These are phyloP conservation scores for Smutsia gigantea DNA, from an alignment of 2,797 vertebrate species.

Conservation along the genomic window DNA sequence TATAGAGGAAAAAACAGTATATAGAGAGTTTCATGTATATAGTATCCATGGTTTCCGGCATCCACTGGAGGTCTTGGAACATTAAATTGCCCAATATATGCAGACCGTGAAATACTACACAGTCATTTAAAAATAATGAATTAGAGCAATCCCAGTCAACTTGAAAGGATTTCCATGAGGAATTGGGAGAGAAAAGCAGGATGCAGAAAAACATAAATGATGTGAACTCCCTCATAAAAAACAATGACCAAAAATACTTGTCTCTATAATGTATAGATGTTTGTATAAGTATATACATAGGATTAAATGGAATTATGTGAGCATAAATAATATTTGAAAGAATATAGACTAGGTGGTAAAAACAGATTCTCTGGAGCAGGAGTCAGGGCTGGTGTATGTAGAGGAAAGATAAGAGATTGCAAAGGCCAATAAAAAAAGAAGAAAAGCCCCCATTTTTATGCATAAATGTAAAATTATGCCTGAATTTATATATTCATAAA, in stretches of 20 bases:
- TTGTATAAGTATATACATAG: not conserved
- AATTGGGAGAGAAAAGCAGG: not conserved
- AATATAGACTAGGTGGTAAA: not conserved
- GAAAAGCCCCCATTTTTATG: not conserved
- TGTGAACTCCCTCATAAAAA: not conserved
- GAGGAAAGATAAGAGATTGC: not conserved
- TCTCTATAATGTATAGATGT: not conserved
- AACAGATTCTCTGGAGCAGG: not conserved
- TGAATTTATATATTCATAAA: not conserved
- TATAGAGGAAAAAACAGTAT: not conserved
- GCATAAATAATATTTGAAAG: slow-evolving; percentile 5
- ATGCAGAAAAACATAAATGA: not conserved
- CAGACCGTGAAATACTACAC: not conserved
- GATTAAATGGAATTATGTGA: slow-evolving; percentile 23
- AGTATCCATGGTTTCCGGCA: not conserved
- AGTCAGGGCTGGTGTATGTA: not conserved
- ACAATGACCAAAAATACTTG: not conserved
- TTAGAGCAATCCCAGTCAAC: not conserved
- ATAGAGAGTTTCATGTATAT: not conserved
- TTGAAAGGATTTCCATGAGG: not conserved
- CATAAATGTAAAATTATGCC: slow-evolving; percentile 38
- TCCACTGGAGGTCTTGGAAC: not conserved
- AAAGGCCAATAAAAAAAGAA: slow-evolving; percentile 33
- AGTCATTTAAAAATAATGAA: not conserved
- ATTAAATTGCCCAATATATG: not conserved